phyloP scores from a whole-genome alignment of 2,113 vertebrate species.

The Hassar affinis region DNA sequence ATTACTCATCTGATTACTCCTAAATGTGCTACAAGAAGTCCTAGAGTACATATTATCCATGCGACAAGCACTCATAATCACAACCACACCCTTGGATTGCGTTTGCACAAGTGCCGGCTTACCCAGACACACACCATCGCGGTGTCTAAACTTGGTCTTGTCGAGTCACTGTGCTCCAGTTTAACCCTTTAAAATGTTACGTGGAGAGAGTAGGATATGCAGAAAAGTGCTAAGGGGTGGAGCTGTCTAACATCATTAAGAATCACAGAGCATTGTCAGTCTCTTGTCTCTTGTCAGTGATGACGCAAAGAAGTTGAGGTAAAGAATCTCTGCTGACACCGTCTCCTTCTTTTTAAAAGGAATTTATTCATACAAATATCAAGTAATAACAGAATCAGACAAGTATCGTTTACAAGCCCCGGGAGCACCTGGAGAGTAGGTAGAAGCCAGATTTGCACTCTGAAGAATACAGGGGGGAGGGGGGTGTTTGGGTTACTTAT shows the following conservation, averaged over 20 bases:
- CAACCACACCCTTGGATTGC: conserved; percentile 6
- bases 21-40: not conserved
- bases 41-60: not conserved
- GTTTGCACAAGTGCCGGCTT: not conserved
- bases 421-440: too few relatives aligned
- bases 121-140: not conserved
- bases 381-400: too few relatives aligned
- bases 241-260: not conserved
- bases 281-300: too few relatives aligned
- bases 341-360: too few relatives aligned
- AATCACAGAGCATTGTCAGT: too few relatives aligned
- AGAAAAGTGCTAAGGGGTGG: conserved; percentile 8
- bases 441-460: too few relatives aligned
- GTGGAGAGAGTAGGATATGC: not conserved
- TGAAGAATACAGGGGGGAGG: too few relatives aligned
- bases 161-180: not conserved
- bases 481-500: too few relatives aligned
- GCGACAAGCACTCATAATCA: conserved; percentile 58
- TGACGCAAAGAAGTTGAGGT: too few relatives aligned
- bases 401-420: too few relatives aligned
- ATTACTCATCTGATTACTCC: conserved; percentile 8
- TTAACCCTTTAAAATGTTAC: not conserved
- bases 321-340: too few relatives aligned
- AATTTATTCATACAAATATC: too few relatives aligned
- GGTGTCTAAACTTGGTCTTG: conserved; percentile 14